These are phyloP conservation scores for Asteroscopus sphinx DNA, from an alignment of 2,888 invertebrate species.

Conservation along the genomic window DNA sequence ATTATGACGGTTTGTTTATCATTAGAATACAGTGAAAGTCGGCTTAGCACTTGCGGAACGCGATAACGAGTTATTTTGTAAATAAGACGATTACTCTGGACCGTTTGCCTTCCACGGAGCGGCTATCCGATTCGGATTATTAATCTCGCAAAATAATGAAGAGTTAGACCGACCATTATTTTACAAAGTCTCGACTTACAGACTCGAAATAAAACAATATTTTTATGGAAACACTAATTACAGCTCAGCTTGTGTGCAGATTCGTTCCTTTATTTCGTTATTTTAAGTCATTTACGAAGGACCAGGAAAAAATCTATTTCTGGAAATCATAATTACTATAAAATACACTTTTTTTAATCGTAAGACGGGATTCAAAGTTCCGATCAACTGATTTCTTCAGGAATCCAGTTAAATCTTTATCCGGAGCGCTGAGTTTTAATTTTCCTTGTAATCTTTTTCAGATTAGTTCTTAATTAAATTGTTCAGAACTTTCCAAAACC, in stretches of 20 bases:
- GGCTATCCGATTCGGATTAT: slow-evolving; percentile 55
- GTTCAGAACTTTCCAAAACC: slow-evolving; percentile 8
- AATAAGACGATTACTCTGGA: slow-evolving; percentile 51
- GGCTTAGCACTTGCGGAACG: slow-evolving; percentile 41
- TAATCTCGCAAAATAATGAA: slow-evolving; percentile 51
- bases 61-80: slow-evolving; percentile 50
- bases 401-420: slow-evolving; percentile 10
- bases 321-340: neutral
- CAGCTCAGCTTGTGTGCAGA: neutral
- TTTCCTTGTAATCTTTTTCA: slow-evolving; percentile 21
- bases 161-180: slow-evolving; percentile 30
- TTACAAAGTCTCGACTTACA: slow-evolving; percentile 16
- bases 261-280: neutral
- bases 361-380: neutral
- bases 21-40: slow-evolving; percentile 47
- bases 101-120: slow-evolving; percentile 31
- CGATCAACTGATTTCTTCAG: slow-evolving; percentile 2
- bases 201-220: slow-evolving; percentile 18
- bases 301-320: no score
- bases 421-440: slow-evolving; percentile 23
- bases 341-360: neutral
- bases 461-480: slow-evolving; percentile 27
- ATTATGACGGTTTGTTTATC: slow-evolving; percentile 25
- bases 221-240: slow-evolving; percentile 1
- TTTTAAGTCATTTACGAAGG: no score